Base-by-base conservation (phyloP, 2,113 vertebrate species). In the Paedocypris sp. region DNA sequence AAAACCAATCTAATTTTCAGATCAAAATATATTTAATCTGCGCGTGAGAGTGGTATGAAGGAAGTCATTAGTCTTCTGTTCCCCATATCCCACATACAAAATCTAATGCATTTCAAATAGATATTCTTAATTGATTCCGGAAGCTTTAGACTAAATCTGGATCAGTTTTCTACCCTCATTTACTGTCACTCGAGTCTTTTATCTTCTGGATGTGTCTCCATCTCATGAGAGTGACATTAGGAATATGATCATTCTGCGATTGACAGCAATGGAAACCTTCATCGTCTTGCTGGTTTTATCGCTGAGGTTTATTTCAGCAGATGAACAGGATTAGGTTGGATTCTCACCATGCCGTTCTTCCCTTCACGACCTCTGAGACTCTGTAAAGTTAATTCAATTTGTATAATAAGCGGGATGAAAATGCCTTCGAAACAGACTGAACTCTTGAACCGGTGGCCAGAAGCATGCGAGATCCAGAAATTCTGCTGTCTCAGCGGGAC, bases 101-200 rank as follows among this genome's bases (percentile, higher is more conserved):
- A 76, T 74, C 72, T 68, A 78, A 80, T 82, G 80, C 72, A 76
- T 74, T 74, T 74, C 36, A 74, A 76, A 74, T 76, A 64, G 79
- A 76, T 60, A 62, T 47, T 16, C 53, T 26, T 57, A 49, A 46
- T 38, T 53, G 39, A 56, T 64, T 18, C 31, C 15, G 18, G 46
- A 29, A 47, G 33, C 46, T 48, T 39, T 18, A 50, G n/a, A 39
- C 33, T 39, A 38, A 47, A 65, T 57, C 31, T 20, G 22, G 51
- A 52, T 52, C 48, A 25, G 39, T 54, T 63, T n/a, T 48, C 25
- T 20, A 29, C 22, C 18, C 36, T 43, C 12, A 54, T 57, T 47
- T 49, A 56, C 56, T 60, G 57, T 47, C 23, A 53, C 39, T 60
- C 22, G 19, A 28, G 46, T 11, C 38, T 41, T 31, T 15, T 29